Evolutionary conservation across 2,113 vertebrate genomes (phyloP), one percentile per base, ranked within the genome.

Genomic region (Tympanuchus pallidicinctus): DNA sequence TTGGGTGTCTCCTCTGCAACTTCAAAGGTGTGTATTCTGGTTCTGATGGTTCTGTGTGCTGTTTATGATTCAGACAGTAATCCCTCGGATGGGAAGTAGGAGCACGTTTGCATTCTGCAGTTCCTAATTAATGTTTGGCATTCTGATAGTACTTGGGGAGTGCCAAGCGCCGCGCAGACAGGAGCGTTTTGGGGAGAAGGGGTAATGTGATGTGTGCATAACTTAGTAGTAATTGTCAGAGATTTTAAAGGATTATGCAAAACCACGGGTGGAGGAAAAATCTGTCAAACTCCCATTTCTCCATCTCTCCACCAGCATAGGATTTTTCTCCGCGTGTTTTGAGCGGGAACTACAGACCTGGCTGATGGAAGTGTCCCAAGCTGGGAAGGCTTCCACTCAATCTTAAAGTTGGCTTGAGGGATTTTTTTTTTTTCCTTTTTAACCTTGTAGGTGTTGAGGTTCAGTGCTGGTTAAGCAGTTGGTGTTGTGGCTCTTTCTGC

Each of bases 171-270:
- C 72, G 12, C 45, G 73, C 43, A 74, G 87, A 34, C 63, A 10
- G 75, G 87, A 54, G 52, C 15, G 15, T 54, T 54, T 54, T 54
- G 52, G 30, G 27, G 27, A 28, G 14, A 28, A 28, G 14, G 10
- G 52, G 27, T 25, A 50, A 32, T 79, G 36, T 86, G 61, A 45
- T 91, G 70, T 83, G 59, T 77, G 36, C 42, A 4, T 59, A 63
- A 47, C 24, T 28, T 90, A 74, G 74, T 61, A 86, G 45, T 87
- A 93, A 89, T 65, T 66, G 42, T 61, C 71, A 92, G 69, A 67
- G 32, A 59, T 84, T 93, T 70, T 88, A 82, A 75, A 84, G 76
- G 93, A 89, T 76, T 92, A 85, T 78, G 93, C 82, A 73, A 69
- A 86, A 47, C 28, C 73, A 17, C 54, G 69, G 61, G 83, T 84